Conservation (phyloP, 2,797 vertebrate genomes). For the Pangasius mekongensis region DNA sequence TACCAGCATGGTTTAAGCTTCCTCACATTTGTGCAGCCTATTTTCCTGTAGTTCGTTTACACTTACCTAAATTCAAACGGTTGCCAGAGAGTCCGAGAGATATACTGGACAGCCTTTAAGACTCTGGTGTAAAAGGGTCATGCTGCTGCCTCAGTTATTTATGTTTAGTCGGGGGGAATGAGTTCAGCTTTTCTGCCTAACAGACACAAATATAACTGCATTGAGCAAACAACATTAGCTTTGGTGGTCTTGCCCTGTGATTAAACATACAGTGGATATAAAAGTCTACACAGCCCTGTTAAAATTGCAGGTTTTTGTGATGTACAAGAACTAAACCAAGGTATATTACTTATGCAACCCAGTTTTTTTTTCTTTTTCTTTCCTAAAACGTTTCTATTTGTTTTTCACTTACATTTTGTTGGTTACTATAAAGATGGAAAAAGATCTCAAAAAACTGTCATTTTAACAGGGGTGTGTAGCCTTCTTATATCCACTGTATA, state of each 20-base stretch:
- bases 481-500: background rate
- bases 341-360: too few species aligned
- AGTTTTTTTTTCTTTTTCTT: background rate
- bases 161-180: background rate
- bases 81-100: background rate
- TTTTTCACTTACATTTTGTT: background rate
- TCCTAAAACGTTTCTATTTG: background rate
- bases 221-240: background rate
- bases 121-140: background rate
- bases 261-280: background rate
- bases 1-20: constrained; percentile 1
- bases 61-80: background rate
- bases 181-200: background rate
- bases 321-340: background rate
- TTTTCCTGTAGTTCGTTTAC: background rate
- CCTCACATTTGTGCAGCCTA: background rate
- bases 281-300: background rate
- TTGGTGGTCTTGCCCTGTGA: constrained; percentile 14
- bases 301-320: background rate
- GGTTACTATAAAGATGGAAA: background rate
- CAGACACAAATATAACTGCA: background rate
- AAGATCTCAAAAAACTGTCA: background rate
- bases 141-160: background rate
- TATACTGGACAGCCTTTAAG: background rate
- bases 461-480: background rate